Evolutionary conservation across 2,113 vertebrate genomes (phyloP), one percentile per base, ranked within the genome.

Genomic region (Psittacula cyanocephala): DNA sequence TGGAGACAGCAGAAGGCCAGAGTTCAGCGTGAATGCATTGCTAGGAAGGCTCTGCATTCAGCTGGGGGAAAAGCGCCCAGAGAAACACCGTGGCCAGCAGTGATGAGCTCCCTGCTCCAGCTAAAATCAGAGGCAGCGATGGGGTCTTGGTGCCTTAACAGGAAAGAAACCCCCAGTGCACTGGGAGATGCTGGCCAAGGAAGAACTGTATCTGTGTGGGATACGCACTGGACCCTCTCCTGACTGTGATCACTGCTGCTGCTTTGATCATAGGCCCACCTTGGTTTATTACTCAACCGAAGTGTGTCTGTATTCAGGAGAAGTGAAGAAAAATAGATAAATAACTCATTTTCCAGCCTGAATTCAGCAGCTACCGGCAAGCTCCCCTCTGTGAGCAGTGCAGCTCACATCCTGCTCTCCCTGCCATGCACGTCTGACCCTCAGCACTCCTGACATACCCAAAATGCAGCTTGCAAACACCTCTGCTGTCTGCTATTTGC

Each of bases 371-470:
- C 24, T 47, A 31, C 5, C 52, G 62, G 79, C 43, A 57, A 64
- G n/a, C 3, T 65, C 20, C 70, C 27, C 49, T 63, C 71, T 4
- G 8, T 6, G 41, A 88, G 55, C 31, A 20, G 37, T 4, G 35
- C 15, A 64, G 72, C 11, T 44, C 24, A 50, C 6, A 49, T 8
- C 39, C 62, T 46, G 24, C 24, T 35, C 17, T 53, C 35, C 46
- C 7, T 47, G 25, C 47, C 39, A 10, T 16, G 57, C 10, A 2
- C 24, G 7, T 3, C 17, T n/a, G 37, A 63, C 33, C 39, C 41
- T 31, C 6, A 1, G 49, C 20, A 17, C 49, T 39, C 60, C 17
- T 4, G 0, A 17, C 5, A 29, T 3, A 8, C 17, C 49, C 2
- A 1, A 17, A 62, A 19, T 14, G 41, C 72, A 37, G 71, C n/a